These are phyloP conservation scores for Eupeodes luniger DNA, from an alignment of 2,888 invertebrate species.

Conservation along the genomic window DNA sequence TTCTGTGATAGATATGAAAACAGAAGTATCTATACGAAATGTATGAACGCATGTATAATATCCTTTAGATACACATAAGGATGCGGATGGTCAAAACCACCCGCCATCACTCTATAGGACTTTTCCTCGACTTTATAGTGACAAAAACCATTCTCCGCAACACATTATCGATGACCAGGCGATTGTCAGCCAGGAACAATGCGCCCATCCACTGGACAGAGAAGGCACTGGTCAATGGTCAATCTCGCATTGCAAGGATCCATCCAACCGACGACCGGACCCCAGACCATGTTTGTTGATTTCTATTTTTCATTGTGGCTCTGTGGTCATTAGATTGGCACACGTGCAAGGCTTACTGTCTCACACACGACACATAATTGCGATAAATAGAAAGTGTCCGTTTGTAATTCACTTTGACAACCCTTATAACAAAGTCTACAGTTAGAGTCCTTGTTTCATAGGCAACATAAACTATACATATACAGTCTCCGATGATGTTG, in stretches of 20 bases:
- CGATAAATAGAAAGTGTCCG: constrained; percentile 79
- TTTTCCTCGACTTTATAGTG: constrained; percentile 41
- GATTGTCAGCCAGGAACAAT: constrained; percentile 49
- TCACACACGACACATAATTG: constrained; percentile 78
- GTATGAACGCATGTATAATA: constrained; percentile 56
- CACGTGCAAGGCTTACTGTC: constrained; percentile 66
- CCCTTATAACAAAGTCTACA: constrained; percentile 49
- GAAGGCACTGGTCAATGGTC: constrained; percentile 18
- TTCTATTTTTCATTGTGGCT: constrained; percentile 64
- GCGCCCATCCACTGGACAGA: constrained; percentile 34
- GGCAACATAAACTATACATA: no score
- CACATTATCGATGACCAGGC: constrained; percentile 70
- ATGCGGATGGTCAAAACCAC: constrained; percentile 43
- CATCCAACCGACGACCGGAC: constrained; percentile 4
- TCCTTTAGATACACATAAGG: constrained; percentile 48
- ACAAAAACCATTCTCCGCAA: constrained; percentile 55
- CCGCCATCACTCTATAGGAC: constrained; percentile 32
- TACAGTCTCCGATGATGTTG: no score
- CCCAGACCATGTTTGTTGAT: constrained; percentile 62
- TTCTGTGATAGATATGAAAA: constrained; percentile 25
- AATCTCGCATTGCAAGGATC: neutral
- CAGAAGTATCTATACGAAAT: constrained; percentile 35
- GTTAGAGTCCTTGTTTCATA: constrained; percentile 4
- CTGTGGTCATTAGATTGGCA: constrained; percentile 74
- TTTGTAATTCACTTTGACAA: constrained; percentile 77